A percentile compares a stretch with the other conserved stretches of the same genome.
These are phyloP conservation scores for Aphelenchoides fujianensis DNA, from an alignment of 1,140 invertebrate species.

Conservation along the genomic window DNA sequence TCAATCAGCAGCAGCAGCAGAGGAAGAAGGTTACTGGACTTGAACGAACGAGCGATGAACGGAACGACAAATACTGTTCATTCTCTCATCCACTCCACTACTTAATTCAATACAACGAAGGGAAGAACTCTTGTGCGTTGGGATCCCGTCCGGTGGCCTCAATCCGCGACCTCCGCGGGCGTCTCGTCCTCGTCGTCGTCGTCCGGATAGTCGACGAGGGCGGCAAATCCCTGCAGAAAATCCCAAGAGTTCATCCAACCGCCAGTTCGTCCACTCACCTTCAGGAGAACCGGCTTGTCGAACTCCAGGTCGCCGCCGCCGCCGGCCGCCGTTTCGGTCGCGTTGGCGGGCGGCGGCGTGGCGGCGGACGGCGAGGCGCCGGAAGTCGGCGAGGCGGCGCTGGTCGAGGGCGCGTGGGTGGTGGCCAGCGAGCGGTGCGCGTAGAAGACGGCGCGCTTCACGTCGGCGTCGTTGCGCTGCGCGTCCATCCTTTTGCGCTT, in stretches of 20 bases:
- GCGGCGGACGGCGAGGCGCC: background rate
- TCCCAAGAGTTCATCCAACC: background rate
- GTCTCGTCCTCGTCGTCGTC: constrained; percentile 46
- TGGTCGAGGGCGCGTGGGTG: background rate
- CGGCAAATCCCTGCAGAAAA: background rate
- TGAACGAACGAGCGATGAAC: too few relatives aligned
- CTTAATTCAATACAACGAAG: too few relatives aligned
- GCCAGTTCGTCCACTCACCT: background rate
- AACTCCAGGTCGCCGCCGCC: constrained; percentile 5
- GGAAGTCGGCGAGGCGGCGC: background rate
- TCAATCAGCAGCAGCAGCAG: too few relatives aligned
- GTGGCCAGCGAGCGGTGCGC: background rate
- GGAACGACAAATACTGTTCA: too few relatives aligned
- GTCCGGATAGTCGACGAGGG: constrained; percentile 40
- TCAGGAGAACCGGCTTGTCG: constrained; percentile 17
- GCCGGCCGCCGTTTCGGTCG: too few relatives aligned
- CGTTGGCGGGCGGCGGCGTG: background rate
- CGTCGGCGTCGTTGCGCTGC: background rate
- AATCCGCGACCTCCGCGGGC: background rate
- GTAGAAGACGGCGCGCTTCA: constrained; percentile 10
- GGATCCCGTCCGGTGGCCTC: too few relatives aligned
- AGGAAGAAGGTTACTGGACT: too few relatives aligned
- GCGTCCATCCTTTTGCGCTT: background rate
- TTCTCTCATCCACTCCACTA: too few relatives aligned
- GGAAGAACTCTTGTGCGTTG: too few relatives aligned